These are phyloP conservation scores for Tichodroma muraria DNA, from an alignment of 2,113 vertebrate species.

Conservation along the genomic window DNA sequence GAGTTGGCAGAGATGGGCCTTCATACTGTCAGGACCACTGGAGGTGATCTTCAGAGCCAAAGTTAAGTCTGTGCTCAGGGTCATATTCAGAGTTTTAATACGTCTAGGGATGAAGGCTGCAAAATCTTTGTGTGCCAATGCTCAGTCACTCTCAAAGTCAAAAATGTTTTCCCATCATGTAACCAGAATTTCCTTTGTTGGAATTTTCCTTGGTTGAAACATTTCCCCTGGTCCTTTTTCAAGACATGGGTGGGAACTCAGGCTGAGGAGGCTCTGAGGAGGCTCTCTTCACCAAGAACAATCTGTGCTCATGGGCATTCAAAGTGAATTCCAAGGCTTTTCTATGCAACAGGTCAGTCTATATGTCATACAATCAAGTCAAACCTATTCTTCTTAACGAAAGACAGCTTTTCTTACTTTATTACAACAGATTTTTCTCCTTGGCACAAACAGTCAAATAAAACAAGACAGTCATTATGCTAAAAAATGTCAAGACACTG, in stretches of 20 bases:
- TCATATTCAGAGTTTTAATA: background rate
- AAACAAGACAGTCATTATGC: background rate
- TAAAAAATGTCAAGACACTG: background rate
- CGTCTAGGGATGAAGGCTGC: background rate
- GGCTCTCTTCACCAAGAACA: background rate
- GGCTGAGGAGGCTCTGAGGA: background rate
- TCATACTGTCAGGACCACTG: background rate
- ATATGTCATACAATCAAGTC: background rate
- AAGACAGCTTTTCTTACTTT: background rate
- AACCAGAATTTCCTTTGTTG: background rate
- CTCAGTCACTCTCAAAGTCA: background rate
- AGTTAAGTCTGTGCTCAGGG: background rate
- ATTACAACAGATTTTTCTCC: background rate
- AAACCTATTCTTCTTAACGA: background rate
- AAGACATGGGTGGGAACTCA: background rate
- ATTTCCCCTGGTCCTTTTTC: background rate
- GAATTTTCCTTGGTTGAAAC: background rate
- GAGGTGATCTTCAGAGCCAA: background rate
- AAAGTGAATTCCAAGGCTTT: background rate
- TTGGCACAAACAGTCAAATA: background rate
- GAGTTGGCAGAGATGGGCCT: background rate
- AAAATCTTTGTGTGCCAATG: background rate
- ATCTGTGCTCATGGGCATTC: background rate
- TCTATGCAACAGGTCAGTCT: background rate
- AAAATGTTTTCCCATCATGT: background rate